Evolutionary conservation across 2,797 vertebrate species (phyloP), one percentile per base, ranked within the genome.

Genomic region (Sebastes steindachneri): DNA sequence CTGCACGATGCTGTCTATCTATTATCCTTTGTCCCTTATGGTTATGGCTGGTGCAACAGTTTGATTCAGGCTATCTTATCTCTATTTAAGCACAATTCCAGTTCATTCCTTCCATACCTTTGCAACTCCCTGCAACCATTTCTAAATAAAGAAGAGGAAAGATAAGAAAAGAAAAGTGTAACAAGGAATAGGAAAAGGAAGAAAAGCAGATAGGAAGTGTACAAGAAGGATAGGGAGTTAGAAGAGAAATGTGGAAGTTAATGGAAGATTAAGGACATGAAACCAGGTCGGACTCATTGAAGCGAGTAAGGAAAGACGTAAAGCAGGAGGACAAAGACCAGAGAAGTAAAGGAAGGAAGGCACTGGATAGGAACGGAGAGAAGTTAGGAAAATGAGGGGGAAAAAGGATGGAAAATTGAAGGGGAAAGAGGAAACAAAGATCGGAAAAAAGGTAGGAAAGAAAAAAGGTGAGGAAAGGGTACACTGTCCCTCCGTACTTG

Each of bases 401-500:
- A 3, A 53, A 55, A 33, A 45, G 4, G 21, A 57, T 3, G 15
- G 4, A 55, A 35, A 9, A 57, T 15, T 8, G 1, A 58, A 26
- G 1, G 1, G 17, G 15, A 33, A 19, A 25, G 37, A 28, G 19
- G 29, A 63, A 45, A 77, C 8, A 59, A 77, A 26, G 23, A 26
- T 9, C 25, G 45, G 35, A 72, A 55, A 29, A 41, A 41, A 19
- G 14, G 29, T 55, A 17, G 31, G 8, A 51, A 63, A 55, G 23
- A 57, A 25, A 15, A 41, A 75, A 29, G 25, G 19, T 23, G 21
- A 2, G 8, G 55, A 68, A 53, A 62, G 11, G 58, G n/a, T 23
- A 35, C 53, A 72, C 17, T 75, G 28, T 79, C 21, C 69, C 21
- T 55, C 4, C 5, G 9, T 28, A 73, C 77, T 65, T 73, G 66